phyloP scores from a whole-genome alignment of 2,797 vertebrate species.

The Coregonus sp. region DNA sequence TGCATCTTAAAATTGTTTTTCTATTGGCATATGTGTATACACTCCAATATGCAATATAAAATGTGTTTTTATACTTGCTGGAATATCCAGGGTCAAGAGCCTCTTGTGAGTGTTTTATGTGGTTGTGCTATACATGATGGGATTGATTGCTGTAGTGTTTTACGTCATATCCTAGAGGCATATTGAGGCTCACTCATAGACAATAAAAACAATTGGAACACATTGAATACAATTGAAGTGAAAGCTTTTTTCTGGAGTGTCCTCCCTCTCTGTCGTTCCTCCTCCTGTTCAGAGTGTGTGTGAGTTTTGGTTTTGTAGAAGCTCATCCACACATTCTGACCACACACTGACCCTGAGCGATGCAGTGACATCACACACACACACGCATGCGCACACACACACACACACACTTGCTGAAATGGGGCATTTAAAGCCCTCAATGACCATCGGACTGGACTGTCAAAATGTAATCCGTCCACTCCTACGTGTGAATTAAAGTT shows the following conservation, averaged over 20 bases:
- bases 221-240: not conserved
- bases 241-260: not conserved
- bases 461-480: not conserved
- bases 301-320: not conserved
- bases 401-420: not conserved
- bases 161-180: not conserved
- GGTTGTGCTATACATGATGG: not conserved
- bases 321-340: not conserved
- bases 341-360: not conserved
- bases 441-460: not conserved
- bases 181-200: not conserved
- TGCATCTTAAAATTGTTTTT: not conserved
- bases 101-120: not conserved
- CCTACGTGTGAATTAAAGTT: not conserved
- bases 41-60: too few relatives aligned
- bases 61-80: conserved; percentile 15
- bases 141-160: conserved; percentile 1
- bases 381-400: too few relatives aligned
- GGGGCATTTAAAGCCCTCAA: not conserved
- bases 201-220: conserved; percentile 1
- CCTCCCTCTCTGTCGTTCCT: too few relatives aligned
- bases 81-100: not conserved
- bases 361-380: not conserved
- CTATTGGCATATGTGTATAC: conserved; percentile 28
- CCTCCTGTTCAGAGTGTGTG: too few relatives aligned